Conservation (phyloP, 2,113 vertebrate genomes). For the Takifugu flavidus region DNA sequence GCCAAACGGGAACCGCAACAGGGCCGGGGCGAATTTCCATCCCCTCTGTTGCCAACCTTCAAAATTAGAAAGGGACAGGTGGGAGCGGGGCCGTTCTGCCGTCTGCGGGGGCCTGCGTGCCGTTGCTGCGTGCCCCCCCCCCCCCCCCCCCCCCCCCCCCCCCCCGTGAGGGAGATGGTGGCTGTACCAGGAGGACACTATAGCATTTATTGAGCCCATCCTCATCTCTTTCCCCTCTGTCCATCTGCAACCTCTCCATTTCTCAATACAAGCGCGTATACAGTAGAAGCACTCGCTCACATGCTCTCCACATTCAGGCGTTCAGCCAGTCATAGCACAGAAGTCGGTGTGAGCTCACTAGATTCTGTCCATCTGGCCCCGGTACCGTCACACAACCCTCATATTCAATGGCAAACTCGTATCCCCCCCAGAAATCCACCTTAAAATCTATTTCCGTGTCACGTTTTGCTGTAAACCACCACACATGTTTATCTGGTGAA, state of each 20-base stretch:
- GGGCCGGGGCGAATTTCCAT: constrained; percentile 41
- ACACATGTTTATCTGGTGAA: constrained; percentile 7
- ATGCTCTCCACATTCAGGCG: constrained; percentile 39
- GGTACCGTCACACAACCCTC: constrained; percentile 32
- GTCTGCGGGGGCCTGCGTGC: constrained; percentile 53
- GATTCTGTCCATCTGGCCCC: constrained; percentile 46
- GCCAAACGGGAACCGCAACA: constrained; percentile 27
- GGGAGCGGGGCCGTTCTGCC: constrained; percentile 37
- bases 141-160: constrained; percentile 58
- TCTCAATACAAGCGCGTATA: constrained; percentile 33
- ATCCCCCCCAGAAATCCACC: constrained; percentile 13
- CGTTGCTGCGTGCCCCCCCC: constrained; percentile 52
- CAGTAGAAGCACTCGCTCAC: constrained; percentile 57
- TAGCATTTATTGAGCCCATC: constrained; percentile 70
- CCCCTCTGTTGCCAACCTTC: constrained; percentile 22
- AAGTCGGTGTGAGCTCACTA: constrained; percentile 39
- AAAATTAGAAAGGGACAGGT: constrained; percentile 21
- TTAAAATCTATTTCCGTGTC: constrained; percentile 17
- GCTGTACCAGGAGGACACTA: constrained; percentile 60
- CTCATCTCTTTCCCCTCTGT: constrained; percentile 33
- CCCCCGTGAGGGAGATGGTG: constrained; percentile 57
- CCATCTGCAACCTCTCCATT: constrained; percentile 46
- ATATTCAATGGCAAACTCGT: constrained; percentile 34
- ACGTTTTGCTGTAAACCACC: constrained; percentile 16
- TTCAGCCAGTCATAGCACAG: constrained; percentile 46